A percentile compares a stretch with the other conserved stretches of the same genome.
These are phyloP conservation scores for Drosophila pseudotakahashii DNA, from an alignment of 2,888 invertebrate species.

Conservation along the genomic window DNA sequence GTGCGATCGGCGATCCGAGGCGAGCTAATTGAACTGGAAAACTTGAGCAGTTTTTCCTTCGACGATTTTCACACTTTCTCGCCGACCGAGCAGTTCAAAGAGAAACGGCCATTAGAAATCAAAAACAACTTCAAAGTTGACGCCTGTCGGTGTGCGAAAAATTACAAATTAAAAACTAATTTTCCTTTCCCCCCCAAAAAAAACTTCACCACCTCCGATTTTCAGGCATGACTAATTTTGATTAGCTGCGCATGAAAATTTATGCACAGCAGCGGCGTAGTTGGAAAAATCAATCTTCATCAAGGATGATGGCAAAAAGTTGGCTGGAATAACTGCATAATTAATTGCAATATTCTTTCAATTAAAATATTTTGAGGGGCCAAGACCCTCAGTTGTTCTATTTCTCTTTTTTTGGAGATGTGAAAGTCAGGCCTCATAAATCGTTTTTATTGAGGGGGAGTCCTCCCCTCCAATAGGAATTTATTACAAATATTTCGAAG, in stretches of 20 bases:
- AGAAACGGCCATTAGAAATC: slow-evolving; percentile 51
- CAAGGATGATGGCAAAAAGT: slow-evolving; percentile 36
- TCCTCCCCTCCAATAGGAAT: slow-evolving; percentile 66
- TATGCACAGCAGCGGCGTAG: slow-evolving; percentile 17
- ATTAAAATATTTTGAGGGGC: slow-evolving; percentile 54
- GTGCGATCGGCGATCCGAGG: slow-evolving; percentile 35
- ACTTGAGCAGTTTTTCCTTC: slow-evolving; percentile 49
- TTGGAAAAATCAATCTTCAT: slow-evolving; percentile 71
- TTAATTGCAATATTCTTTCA: slow-evolving; percentile 56
- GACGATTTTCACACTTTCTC: slow-evolving; percentile 57
- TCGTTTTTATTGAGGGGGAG: slow-evolving; percentile 33
- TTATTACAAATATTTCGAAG: slow-evolving; percentile 50
- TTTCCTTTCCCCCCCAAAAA: slow-evolving; percentile 30
- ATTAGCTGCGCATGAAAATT: slow-evolving; percentile 61
- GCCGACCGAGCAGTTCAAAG: slow-evolving; percentile 55
- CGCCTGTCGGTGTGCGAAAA: slow-evolving; percentile 45
- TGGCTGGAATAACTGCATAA: slow-evolving; percentile 27
- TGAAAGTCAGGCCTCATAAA: slow-evolving; percentile 52
- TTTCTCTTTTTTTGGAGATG: not conserved
- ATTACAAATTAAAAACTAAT: slow-evolving; percentile 58
- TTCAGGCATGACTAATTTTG: slow-evolving; percentile 60
- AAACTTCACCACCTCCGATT: slow-evolving; percentile 3
- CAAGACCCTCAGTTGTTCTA: not conserved
- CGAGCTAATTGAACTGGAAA: slow-evolving; percentile 48
- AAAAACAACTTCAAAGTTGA: slow-evolving; percentile 67